These are phyloP conservation scores for Physella acuta DNA, from an alignment of 1,140 invertebrate species.

Conservation along the genomic window DNA sequence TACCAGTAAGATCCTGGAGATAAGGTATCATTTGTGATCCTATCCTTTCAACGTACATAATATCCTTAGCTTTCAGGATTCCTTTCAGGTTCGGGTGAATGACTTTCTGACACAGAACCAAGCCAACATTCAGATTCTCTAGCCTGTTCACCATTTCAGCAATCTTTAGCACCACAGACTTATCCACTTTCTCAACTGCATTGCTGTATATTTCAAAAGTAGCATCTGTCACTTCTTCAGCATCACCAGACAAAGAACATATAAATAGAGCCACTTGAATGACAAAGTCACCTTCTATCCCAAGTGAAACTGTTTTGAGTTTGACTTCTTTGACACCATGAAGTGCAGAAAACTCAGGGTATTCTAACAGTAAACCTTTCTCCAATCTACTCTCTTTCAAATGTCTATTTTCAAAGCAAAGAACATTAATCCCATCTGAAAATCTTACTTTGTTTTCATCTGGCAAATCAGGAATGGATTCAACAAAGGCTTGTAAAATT, in stretches of 20 bases:
- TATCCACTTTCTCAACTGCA: slow-evolving; percentile 22
- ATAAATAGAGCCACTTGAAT: slow-evolving; percentile 36
- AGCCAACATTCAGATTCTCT: slow-evolving; percentile 27
- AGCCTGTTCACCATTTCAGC: slow-evolving; percentile 27
- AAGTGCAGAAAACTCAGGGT: slow-evolving; percentile 28
- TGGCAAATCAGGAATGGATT: slow-evolving; percentile 25
- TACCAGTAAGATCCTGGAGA: slow-evolving; percentile 36
- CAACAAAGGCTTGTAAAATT: slow-evolving; percentile 36
- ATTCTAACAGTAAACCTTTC: slow-evolving; percentile 32
- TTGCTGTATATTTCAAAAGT: slow-evolving; percentile 27
- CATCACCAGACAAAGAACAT: slow-evolving; percentile 40
- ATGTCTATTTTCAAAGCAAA: slow-evolving; percentile 19
- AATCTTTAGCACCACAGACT: slow-evolving; percentile 24
- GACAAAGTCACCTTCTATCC: neutral
- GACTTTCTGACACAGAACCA: slow-evolving; percentile 44
- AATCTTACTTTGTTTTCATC: neutral
- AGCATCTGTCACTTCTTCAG: slow-evolving; percentile 31
- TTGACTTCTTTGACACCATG: slow-evolving; percentile 10
- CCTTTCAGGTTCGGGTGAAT: slow-evolving; percentile 40
- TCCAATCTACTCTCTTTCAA: slow-evolving; percentile 22
- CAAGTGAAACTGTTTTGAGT: neutral
- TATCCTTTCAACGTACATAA: slow-evolving; percentile 71
- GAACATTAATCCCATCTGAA: slow-evolving; percentile 30
- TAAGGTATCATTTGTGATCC: slow-evolving; percentile 32
- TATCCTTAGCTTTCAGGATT: slow-evolving; percentile 68